Evolutionary conservation across 1,140 invertebrate species (phyloP).

Genomic region (Maconellicoccus hirsutus): DNA sequence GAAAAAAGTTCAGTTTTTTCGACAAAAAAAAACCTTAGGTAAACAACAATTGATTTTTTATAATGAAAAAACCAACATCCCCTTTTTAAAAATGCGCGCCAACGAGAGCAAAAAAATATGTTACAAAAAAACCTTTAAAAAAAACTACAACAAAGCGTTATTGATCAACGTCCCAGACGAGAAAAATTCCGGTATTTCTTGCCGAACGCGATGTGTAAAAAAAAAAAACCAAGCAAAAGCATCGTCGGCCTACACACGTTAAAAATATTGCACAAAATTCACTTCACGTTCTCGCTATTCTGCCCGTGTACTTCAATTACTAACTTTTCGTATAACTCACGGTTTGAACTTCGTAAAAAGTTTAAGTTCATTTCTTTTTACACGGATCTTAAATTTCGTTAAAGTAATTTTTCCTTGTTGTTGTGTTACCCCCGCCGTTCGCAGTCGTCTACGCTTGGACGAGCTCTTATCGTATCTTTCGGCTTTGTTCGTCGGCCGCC

Average conservation of each 20-base stretch:
- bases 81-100: neutral
- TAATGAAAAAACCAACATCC: neutral
- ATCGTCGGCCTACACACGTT: neutral
- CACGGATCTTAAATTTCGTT: conserved; percentile 12
- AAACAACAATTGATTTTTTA: conserved; percentile 10
- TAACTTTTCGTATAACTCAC: conserved; percentile 21
- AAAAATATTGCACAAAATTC: conserved; percentile 11
- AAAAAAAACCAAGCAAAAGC: neutral
- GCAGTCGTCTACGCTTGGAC: no score
- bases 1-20: neutral
- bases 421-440: neutral
- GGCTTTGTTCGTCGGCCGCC: no score
- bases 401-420: conserved; percentile 19
- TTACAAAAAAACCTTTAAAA: no score
- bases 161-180: neutral
- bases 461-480: no score
- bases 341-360: conserved; percentile 11
- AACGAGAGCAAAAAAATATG: neutral
- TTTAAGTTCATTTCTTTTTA: conserved; percentile 17
- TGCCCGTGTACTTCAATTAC: conserved; percentile 17
- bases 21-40: neutral
- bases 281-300: conserved; percentile 18
- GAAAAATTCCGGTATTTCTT: conserved; percentile 17
- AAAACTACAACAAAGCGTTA: conserved; percentile 8
- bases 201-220: conserved; percentile 11